A percentile compares a stretch with the other conserved stretches of the same genome.
Conservation (phyloP, 2,797 vertebrate genomes). For the Rhincodon typus region DNA sequence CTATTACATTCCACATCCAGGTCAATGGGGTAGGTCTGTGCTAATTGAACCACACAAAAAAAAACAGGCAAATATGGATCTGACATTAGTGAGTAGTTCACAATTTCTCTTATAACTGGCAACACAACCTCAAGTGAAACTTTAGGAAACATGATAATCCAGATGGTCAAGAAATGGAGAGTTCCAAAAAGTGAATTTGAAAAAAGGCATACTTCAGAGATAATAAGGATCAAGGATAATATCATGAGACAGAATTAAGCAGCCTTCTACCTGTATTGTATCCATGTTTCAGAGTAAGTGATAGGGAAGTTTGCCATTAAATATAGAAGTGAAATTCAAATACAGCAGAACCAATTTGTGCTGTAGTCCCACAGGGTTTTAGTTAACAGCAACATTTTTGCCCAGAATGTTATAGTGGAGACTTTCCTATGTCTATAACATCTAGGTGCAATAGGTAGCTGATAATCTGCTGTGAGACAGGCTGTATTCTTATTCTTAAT, state of each 20-base stretch:
- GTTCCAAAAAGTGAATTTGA: too few relatives aligned
- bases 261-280: not conserved
- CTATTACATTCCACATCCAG: not conserved
- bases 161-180: not conserved
- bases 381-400: not conserved
- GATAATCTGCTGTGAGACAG: not conserved
- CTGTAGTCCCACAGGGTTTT: not conserved
- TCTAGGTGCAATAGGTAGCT: not conserved
- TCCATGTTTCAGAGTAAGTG: conserved; percentile 16
- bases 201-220: too few relatives aligned
- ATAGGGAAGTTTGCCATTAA: conserved; percentile 17
- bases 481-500: not conserved
- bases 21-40: not conserved
- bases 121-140: not conserved
- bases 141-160: not conserved
- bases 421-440: not conserved
- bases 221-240: not conserved
- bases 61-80: too few relatives aligned
- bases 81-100: not conserved
- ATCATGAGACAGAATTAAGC: not conserved
- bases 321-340: not conserved
- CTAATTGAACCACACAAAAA: not conserved
- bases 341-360: not conserved
- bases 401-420: not conserved
- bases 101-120: not conserved